These are phyloP conservation scores for Ataeniobius toweri DNA, from an alignment of 2,797 vertebrate species.

Conservation along the genomic window DNA sequence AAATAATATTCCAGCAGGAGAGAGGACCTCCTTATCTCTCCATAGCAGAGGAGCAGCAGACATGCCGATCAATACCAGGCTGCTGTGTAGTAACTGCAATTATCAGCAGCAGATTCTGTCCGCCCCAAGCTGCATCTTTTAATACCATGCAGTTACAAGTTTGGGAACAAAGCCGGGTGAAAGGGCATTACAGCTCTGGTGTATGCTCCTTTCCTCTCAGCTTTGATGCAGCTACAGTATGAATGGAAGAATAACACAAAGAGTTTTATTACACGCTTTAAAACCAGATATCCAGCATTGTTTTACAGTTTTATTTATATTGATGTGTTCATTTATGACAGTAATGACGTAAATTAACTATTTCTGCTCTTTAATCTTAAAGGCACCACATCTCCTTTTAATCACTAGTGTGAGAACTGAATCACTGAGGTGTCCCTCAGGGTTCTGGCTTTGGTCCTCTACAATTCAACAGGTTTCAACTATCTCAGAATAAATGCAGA, in stretches of 20 bases:
- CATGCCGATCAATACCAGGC: conserved; percentile 90
- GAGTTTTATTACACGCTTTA: background rate
- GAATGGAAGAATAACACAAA: background rate
- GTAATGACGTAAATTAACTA: too few species aligned
- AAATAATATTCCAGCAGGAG: conserved; percentile 95
- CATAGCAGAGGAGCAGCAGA: conserved; percentile 92
- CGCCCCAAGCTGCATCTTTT: conserved; percentile 89
- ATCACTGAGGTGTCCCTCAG: background rate
- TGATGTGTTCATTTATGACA: too few species aligned
- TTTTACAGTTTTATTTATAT: too few species aligned
- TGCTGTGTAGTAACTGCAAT: conserved; percentile 92
- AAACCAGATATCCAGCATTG: too few species aligned
- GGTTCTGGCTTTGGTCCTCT: background rate
- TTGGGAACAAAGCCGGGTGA: conserved; percentile 71
- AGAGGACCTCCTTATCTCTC: conserved; percentile 93
- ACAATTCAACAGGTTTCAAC: background rate
- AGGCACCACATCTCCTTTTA: too few species aligned
- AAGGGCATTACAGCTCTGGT: conserved; percentile 58
- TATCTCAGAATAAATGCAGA: too few species aligned
- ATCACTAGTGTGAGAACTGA: background rate
- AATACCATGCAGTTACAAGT: conserved; percentile 92
- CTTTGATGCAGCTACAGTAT: conserved; percentile 25
- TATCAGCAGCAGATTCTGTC: conserved; percentile 95
- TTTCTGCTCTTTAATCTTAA: too few species aligned
- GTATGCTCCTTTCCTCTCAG: conserved; percentile 29